Percentiles rank a stretch among this genome's conserved stretches.
Conservation (phyloP, 2,888 invertebrate species). For the Bombyx huttoni region DNA sequence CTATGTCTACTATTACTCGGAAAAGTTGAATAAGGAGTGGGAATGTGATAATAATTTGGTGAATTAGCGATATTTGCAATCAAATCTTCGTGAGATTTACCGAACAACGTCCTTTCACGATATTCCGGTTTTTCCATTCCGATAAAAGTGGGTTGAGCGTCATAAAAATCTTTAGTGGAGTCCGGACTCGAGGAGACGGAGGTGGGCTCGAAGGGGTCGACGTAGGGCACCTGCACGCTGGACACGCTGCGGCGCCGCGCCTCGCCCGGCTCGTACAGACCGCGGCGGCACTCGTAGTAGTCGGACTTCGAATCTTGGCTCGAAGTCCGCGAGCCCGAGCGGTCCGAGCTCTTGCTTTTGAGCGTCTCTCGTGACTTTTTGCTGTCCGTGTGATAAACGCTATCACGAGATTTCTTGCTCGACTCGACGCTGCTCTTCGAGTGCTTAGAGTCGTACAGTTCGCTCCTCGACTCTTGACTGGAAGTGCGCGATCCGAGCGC, state of each 20-base stretch:
- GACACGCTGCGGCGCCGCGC: slow-evolving; percentile 38
- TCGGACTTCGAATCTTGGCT: slow-evolving; percentile 82
- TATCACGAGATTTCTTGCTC: slow-evolving; percentile 76
- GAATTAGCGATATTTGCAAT: slow-evolving; percentile 64
- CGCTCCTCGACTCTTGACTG: slow-evolving; percentile 79
- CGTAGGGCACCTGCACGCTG: slow-evolving; percentile 50
- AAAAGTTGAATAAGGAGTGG: slow-evolving; percentile 75
- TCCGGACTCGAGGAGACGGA: slow-evolving; percentile 79
- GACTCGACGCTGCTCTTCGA: slow-evolving; percentile 77
- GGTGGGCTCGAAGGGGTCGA: slow-evolving; percentile 55
- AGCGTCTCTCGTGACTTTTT: slow-evolving; percentile 76
- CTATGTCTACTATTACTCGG: slow-evolving; percentile 73
- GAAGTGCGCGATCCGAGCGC: slow-evolving; percentile 76
- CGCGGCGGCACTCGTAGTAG: slow-evolving; percentile 77
- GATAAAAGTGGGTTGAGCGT: slow-evolving; percentile 62
- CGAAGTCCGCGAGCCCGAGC: slow-evolving; percentile 75
- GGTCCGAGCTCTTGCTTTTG: slow-evolving; percentile 75
- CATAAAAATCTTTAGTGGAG: slow-evolving; percentile 75
- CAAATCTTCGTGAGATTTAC: slow-evolving; percentile 74
- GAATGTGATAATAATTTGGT: slow-evolving; percentile 69
- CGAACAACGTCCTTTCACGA: slow-evolving; percentile 64
- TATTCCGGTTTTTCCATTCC: slow-evolving; percentile 58
- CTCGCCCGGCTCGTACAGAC: slow-evolving; percentile 52
- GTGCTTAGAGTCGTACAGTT: slow-evolving; percentile 77
- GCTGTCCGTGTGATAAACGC: slow-evolving; percentile 76